Evolutionary conservation across 2,797 vertebrate genomes (phyloP), one percentile per base, ranked within the genome.

Genomic region (Coccyzus lansbergi): DNA sequence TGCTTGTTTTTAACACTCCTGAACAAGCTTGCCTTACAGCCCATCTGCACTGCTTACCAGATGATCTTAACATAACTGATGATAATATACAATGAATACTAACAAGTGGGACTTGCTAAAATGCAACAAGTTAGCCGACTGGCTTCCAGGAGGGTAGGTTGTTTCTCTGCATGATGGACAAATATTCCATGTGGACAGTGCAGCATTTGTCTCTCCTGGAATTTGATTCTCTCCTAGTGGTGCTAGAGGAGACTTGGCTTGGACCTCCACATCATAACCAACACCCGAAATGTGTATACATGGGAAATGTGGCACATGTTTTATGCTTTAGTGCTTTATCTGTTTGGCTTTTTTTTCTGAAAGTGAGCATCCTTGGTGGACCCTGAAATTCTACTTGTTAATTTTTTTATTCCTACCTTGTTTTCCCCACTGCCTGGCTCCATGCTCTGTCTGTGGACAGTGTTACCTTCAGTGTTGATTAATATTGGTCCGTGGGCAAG

Each of bases 401-500:
- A n/a, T 7, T 79, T 53, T 75, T 74, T 33, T 17, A 8, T 36
- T 87, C 36, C 38, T 49, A 33, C 25, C 25, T 75, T 10, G 4
- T 12, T 38, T 38, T 86, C 6, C 10, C 12, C 8, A 1, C 20
- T 15, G 56, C 12, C 44, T 26, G 65, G 49, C 70, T 58, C 44
- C 28, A 0, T 25, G 76, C 53, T 63, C 13, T 56, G 46, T 7
- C n/a, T 79, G 33, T 15, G 68, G 44, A 4, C 20, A 72, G 31
- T 13, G 2, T 3, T 72, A 22, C 56, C 40, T 46, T 87, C 34
- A 12, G 26, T 6, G 24, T 11, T 49, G 34, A 21, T 36, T 26
- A 12, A 3, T 22, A 2, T 2, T n/a, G 19, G 19, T 9, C 62
- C 13, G 0, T 15, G 44, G 33, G 13, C 12, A n/a, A 34, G 52